Base-by-base conservation (phyloP, 2,888 invertebrate species). In the Glaucopsyche alexis region DNA sequence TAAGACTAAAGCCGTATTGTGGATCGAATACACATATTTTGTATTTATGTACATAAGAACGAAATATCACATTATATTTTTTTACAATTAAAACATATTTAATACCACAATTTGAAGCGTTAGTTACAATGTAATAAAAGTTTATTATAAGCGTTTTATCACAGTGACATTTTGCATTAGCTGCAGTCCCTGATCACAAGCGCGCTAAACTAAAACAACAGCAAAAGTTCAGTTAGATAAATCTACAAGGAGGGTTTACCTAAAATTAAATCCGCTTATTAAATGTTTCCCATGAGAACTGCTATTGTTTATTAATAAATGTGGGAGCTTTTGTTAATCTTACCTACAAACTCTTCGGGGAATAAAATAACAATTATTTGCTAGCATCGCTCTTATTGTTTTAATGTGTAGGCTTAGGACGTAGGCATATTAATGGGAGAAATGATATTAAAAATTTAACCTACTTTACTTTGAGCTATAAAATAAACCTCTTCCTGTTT, bases 191-290 rank as follows among this genome's bases (percentile, higher is more conserved):
- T 80, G 81, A 80, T 83, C 82, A 79, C 84, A 82, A 83, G 84
- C 84, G 82, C 85, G 84, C 81, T 79, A 86, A 85, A 87, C 86
- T 86, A 84, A 84, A 87, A 86, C 83, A 79, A 75, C 75, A 74
- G 80, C 81, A 83, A 81, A 82, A 82, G 82, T 82, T 84, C 88
- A 89, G 87, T 88, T 87, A 80, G 83, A 82, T 84, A 83, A 80
- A 84, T 81, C 85, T 79, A 84, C 85, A 84, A 81, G 84, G 82
- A 79, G 86, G 85, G 87, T 86, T 86, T 85, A 86, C 82, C 83
- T 84, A 60, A 6, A 60, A 60, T 60, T 60, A 60, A 60, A 60
- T 60, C 78, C 76, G 83, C 82, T 84, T 82, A 79, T 78, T 80
- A 78, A 80, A 78, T 79, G 76, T 78, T 76, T 75, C 77, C 76